Base-by-base conservation (phyloP, 2,888 invertebrate genomes). In the Dinocampus coccinellae region DNA sequence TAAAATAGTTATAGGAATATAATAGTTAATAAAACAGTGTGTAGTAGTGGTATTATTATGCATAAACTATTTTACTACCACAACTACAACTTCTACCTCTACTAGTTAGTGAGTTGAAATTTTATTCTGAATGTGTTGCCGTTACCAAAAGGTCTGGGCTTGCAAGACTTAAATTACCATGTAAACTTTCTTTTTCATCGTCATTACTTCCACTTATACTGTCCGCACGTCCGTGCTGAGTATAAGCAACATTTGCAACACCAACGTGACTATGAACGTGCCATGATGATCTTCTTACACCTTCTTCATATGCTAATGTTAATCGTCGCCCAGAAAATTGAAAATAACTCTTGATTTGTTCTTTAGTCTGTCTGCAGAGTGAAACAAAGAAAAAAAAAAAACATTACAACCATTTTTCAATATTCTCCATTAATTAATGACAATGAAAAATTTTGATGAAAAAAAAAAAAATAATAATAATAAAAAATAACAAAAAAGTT, bases 301-400 rank as follows among this genome's bases (percentile, higher is more conserved):
- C 33, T 13, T 66, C 42, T 20, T 70, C 73, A 47, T 70, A 24
- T 20, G 52, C 29, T 83, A 79, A 86, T 74, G 82, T 84, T 79
- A 81, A 76, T 70, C 85, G 83, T 82, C 89, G 82, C 84, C 89
- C 82, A 83, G 89, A 83, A 85, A 90, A 87, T 9, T 90, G 89
- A 78, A 91, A 90, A 82, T 91, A 91, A 68, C 90, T 90, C 29
- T 90, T 87, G 0, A 91, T 83, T 34, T 91, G 88, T 77, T 91
- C 90, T 79, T 91, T 91, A 62, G 90, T 90, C 22, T 89, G 87
- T 74, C 91, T 91, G 83, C 11, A 75, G 69, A 36, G 11, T n/a
- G n/a, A n/a, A n/a, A n/a, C n/a, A n/a, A n/a, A n/a, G n/a, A n/a
- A n/a, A n/a, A n/a, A n/a, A n/a, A n/a, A n/a, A n/a, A n/a, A n/a